phyloP scores from a whole-genome alignment of 2,888 invertebrate genomes.

The Tanytarsus gracilentus region DNA sequence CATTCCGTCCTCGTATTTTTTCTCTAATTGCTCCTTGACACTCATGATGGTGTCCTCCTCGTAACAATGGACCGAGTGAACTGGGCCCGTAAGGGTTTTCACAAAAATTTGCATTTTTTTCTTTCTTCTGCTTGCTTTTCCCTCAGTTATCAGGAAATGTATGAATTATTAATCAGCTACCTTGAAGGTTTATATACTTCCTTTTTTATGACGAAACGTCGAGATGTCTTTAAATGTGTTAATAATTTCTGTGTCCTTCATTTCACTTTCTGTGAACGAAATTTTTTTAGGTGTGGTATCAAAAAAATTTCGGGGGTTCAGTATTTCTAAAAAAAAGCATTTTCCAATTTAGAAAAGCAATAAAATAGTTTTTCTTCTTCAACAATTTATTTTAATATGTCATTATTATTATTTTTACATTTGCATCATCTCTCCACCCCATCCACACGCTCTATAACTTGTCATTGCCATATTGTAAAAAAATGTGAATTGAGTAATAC shows the following conservation, averaged over 20 bases:
- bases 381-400: no score
- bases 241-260: background rate
- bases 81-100: constrained; percentile 42
- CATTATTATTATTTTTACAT: background rate
- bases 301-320: background rate
- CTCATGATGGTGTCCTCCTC: constrained; percentile 51
- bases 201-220: no score
- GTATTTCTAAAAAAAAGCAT: background rate
- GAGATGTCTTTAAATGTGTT: no score
- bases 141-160: background rate
- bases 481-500: background rate
- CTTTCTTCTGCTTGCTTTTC: background rate
- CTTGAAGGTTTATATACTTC: no score
- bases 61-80: constrained; percentile 34
- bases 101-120: constrained; percentile 47
- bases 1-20: constrained; percentile 44
- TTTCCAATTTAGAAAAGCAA: no score
- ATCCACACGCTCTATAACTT: background rate
- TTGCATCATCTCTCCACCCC: background rate
- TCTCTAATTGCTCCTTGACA: constrained; percentile 46
- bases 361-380: no score
- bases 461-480: background rate
- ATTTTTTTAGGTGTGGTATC: background rate
- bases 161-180: no score
- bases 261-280: background rate